Conservation (phyloP, 2,113 vertebrate species). For the Isurus oxyrinchus region DNA sequence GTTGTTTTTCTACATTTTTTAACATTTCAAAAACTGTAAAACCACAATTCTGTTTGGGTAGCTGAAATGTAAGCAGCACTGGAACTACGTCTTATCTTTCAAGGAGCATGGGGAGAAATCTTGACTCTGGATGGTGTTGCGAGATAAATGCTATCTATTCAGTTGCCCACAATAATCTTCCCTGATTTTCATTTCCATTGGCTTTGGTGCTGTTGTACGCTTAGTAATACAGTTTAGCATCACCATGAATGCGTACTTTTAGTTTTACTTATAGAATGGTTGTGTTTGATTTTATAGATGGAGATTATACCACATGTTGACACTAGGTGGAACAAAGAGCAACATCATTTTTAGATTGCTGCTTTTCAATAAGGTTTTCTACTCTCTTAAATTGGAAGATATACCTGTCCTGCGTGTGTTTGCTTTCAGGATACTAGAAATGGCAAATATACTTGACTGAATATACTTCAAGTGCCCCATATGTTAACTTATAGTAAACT, state of each 20-base stretch:
- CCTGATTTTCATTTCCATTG: background rate
- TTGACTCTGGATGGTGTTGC: background rate
- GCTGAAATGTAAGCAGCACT: background rate
- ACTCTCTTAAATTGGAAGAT: background rate
- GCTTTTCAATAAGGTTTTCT: background rate
- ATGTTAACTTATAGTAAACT: background rate
- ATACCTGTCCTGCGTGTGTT: background rate
- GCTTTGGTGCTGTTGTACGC: background rate
- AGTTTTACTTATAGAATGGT: background rate
- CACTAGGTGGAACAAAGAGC: conserved; percentile 28
- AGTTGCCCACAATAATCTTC: background rate
- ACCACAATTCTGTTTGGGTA: background rate
- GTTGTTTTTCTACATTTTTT: no score
- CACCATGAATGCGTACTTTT: background rate
- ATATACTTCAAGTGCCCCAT: background rate
- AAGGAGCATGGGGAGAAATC: background rate
- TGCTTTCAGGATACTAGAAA: background rate
- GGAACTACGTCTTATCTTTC: background rate
- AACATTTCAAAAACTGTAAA: background rate
- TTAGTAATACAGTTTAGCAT: background rate
- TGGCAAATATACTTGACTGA: background rate
- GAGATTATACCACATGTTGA: conserved; percentile 4
- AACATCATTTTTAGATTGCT: background rate
- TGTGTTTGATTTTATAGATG: background rate
- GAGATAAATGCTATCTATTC: background rate